Base-by-base conservation (phyloP, 2,113 vertebrate species). In the Crotalus tigris region DNA sequence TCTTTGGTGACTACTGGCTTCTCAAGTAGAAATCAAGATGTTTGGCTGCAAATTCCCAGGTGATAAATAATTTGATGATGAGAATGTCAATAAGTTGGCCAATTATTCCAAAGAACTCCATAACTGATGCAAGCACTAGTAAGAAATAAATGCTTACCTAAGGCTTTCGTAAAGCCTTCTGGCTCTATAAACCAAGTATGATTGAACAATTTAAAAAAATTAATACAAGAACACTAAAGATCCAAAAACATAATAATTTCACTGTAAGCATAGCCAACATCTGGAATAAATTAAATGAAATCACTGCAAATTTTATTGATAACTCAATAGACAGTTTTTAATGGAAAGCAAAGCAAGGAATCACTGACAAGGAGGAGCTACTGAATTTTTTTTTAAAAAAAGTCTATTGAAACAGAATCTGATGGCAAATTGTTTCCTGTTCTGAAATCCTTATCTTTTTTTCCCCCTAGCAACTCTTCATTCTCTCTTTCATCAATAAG, bases 221-320 rank as follows among this genome's bases (percentile, higher is more conserved):
- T 94, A 5, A 92, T 88, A 88, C 51, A 93, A 17, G 24, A 1
- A 29, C 0, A 81, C 91, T 1, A 94, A 92, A 33, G 26, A 94
- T 91, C 93, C 61, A 89, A 88, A 92, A 39, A 91, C 49, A 12
- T 5, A 59, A 12, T 53, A 94, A 33, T 90, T 94, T 92, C 61
- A n/a, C 7, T 85, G 17, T 89, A 94, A 93, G 23, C 88, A 8
- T 39, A 90, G n/a, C 17, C 90, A 93, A 26, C 10, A 69, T 54
- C 88, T 88, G 85, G 61, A 92, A 92, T 91, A 93, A 92, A 1
- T 69, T 95, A 93, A 94, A 58, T 7, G 19, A 93, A n/a, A 87
- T 75, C 54, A 91, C 85, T 55, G 69, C 58, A 87, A 91, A 92
- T 92, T 94, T 11, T 53, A 90, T 51, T 58, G 93, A 87, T 51